Evolutionary conservation across 2,113 vertebrate species (phyloP), one percentile per base, ranked within the genome.

Genomic region (Ophthalmolycus amberensis): DNA sequence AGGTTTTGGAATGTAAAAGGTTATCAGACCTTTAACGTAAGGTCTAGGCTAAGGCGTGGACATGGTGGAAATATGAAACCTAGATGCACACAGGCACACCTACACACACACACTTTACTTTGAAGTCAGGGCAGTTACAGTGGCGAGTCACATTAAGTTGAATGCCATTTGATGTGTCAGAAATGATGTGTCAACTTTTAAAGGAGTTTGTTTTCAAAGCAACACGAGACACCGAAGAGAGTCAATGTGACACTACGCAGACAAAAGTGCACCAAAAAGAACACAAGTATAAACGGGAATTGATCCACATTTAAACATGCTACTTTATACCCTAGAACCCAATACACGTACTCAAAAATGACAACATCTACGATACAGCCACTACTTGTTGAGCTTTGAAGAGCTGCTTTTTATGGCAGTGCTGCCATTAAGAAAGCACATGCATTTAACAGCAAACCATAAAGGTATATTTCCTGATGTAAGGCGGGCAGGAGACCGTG

Each of bases 11-110:
- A 95, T 93, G 94, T 79, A 86, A 82, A 85, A 90, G 90, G 90
- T 94, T 81, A 90, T 76, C 71, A 18, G 88, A 90, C 90, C 92
- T 91, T 16, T 94, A 92, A 94, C 91, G 90, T 82, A 9, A n/a
- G 88, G 89, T 73, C 79, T 29, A 48, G 77, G 80, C 42, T 38
- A 6, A 83, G 74, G 85, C 70, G 80, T 84, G 73, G 83, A 71
- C 65, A 54, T 22, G 69, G 73, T 50, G 40, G 85, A 87, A 87
- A 91, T 68, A 80, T 69, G 71, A 91, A 79, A 88, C 81, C 82
- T 16, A 73, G 46, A 69, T 29, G 9, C 82, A 76, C n/a, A 71
- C 46, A 27, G 50, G 5, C 37, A 38, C 42, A 48, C 18, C 11
- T 46, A 18, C 46, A 37, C 20, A 7, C 22, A 50, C 20, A 18